These are phyloP conservation scores for Tachycineta bicolor DNA, from an alignment of 2,113 vertebrate genomes.

Conservation along the genomic window DNA sequence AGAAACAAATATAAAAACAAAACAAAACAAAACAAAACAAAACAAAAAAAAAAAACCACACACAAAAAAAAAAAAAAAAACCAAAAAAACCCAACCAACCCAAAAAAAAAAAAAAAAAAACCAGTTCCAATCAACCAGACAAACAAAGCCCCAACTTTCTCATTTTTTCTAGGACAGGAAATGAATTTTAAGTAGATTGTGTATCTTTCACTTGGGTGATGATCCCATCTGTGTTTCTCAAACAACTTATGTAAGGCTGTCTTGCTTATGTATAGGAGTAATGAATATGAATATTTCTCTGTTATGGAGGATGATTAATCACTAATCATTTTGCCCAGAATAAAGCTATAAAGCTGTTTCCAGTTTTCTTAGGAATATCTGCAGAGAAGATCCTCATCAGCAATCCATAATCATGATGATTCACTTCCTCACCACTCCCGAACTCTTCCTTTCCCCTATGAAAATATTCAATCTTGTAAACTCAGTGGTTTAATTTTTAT, in stretches of 20 bases:
- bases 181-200: not conserved
- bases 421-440: not conserved
- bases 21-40: not conserved
- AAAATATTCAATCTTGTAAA: not conserved
- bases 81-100: not conserved
- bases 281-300: not conserved
- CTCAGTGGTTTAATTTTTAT: not conserved
- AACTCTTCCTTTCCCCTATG: not conserved
- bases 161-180: not conserved
- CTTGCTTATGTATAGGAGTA: not conserved
- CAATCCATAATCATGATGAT: not conserved
- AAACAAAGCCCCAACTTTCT: not conserved
- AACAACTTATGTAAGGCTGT: not conserved
- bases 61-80: not conserved
- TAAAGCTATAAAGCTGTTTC: not conserved
- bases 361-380: not conserved
- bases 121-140: not conserved
- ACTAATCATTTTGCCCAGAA: not conserved
- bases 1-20: not conserved
- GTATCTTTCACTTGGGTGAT: not conserved
- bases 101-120: not conserved
- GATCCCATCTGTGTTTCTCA: not conserved
- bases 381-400: not conserved
- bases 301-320: not conserved
- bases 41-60: not conserved